phyloP scores from a whole-genome alignment of 2,113 vertebrate genomes.

The Dicaeum eximium region DNA sequence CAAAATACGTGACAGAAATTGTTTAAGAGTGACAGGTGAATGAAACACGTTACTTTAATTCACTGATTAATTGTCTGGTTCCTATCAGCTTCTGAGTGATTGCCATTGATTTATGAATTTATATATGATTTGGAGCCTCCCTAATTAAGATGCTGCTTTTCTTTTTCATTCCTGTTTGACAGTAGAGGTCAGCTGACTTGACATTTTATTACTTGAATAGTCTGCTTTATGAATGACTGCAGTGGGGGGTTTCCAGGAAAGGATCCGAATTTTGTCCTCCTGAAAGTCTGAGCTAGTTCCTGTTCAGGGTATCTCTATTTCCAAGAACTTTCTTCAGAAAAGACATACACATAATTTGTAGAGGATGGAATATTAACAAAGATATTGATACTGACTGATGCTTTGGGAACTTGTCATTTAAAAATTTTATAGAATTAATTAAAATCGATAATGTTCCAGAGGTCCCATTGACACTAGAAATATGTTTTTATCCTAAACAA shows the following conservation, averaged over 20 bases:
- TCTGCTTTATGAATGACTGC: not conserved
- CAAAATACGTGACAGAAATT: not conserved
- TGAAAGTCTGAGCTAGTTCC: not conserved
- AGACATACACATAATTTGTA: not conserved
- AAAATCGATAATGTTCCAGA: not conserved
- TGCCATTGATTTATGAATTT: not conserved
- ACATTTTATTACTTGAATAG: not conserved
- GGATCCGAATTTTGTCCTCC: not conserved
- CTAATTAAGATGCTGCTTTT: not conserved
- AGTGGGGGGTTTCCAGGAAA: not conserved
- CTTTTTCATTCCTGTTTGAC: not conserved
- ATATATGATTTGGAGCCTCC: not conserved
- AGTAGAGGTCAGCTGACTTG: not conserved
- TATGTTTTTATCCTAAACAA: not conserved
- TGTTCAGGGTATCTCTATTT: not conserved
- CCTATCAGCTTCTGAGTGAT: not conserved
- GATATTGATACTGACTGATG: not conserved
- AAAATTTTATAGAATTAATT: not conserved
- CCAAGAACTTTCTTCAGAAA: not conserved
- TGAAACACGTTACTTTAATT: not conserved
- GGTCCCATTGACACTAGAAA: not conserved
- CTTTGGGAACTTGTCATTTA: not conserved
- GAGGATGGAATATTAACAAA: not conserved
- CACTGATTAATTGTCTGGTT: not conserved
- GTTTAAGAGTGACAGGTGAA: not conserved